Evolutionary conservation across 2,888 invertebrate species (phyloP), one percentile per base, ranked within the genome.

Genomic region (Germaria angustata): DNA sequence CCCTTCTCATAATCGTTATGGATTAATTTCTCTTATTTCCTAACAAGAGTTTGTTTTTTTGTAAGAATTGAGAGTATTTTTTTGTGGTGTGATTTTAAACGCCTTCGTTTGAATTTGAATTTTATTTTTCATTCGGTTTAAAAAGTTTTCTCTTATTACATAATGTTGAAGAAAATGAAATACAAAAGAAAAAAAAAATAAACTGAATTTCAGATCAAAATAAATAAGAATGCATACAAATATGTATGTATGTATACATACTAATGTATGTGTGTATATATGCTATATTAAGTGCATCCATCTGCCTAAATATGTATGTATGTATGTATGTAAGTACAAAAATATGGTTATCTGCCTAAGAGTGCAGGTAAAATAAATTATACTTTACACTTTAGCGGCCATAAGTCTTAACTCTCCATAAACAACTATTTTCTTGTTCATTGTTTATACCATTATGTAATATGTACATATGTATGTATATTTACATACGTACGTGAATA

Each of bases 1-100:
- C 28, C 36, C 32, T 44, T 22, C 15, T 32, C 39, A 13, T 44
- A 63, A 53, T 32, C 7, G n/a, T 22, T 32, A 11, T n/a, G 1
- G 17, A 17, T 22, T 65, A 24, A 28, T 0, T 44, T 63, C 65
- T 66, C 32, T 53, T 55, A 39, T 9, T 8, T 39, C 24, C 5
- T n/a, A 28, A 9, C 13, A 65, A 34, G 53, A 36, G 11, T 17
- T 24, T 20, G 34, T 59, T 55, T 51, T 46, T 53, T 51, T 66
- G 44, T 34, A 55, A 66, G 44, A 46, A 80, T 53, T 59, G 65
- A 41, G 55, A 69, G 66, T 53, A 44, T 17, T 53, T 69, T 24
- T 36, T 63, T 77, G 68, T 80, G 57, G 55, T 72, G 82, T 41
- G 46, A 61, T 69, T 81, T 80, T 77, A 57, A 36, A 71, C 82